Evolutionary conservation across 2,888 invertebrate species (phyloP).

Genomic region (Erebia ligea): DNA sequence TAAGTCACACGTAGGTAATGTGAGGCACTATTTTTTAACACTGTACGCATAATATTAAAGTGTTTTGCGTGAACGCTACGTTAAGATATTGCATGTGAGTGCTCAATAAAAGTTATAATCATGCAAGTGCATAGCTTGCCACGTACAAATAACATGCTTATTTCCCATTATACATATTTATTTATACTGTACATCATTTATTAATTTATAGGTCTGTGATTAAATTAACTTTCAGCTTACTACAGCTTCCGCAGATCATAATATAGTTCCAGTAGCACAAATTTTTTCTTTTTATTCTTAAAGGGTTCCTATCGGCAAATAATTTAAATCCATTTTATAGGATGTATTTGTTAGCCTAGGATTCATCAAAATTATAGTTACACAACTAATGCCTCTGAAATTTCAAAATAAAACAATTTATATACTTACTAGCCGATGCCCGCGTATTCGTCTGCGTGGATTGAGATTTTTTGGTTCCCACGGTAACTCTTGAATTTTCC

Average conservation of each 20-base stretch:
- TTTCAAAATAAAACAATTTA: background rate
- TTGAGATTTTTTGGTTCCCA: too few species aligned
- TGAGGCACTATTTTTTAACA: too few species aligned
- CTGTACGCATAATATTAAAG: too few species aligned
- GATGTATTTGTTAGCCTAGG: too few species aligned
- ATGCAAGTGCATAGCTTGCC: background rate
- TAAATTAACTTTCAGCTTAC: constrained; percentile 11
- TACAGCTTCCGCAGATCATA: constrained; percentile 9
- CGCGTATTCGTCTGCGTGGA: too few species aligned
- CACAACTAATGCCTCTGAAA: background rate
- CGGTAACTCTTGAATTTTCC: too few species aligned
- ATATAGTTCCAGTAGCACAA: background rate
- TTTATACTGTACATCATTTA: background rate
- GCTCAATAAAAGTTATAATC: background rate
- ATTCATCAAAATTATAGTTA: background rate
- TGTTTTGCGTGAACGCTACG: too few species aligned
- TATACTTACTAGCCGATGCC: too few species aligned
- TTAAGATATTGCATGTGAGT: background rate
- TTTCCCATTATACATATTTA: background rate
- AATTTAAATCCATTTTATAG: background rate
- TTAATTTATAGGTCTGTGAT: background rate
- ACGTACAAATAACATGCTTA: constrained; percentile 1
- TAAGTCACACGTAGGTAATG: too few species aligned
- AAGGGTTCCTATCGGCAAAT: background rate
- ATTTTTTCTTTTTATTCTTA: background rate